phyloP scores from a whole-genome alignment of 2,888 invertebrate genomes.

The Branchellion lobata region DNA sequence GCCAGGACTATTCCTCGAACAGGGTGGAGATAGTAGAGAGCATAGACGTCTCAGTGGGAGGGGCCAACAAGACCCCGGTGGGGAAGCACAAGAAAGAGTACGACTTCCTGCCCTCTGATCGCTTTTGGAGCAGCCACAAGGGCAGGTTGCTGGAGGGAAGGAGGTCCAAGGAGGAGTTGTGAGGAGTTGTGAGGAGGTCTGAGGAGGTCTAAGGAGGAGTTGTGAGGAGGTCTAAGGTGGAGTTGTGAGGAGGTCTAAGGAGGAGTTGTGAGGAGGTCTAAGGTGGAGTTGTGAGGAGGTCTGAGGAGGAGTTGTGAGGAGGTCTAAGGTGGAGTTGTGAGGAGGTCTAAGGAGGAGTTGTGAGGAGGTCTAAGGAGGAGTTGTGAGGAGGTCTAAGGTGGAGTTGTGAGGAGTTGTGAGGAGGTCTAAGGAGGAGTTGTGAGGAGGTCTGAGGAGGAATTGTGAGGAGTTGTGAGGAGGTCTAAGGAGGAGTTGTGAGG shows the following conservation, averaged over 20 bases:
- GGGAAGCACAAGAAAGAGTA: constrained; percentile 77
- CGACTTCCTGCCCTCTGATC: constrained; percentile 84
- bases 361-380: background rate
- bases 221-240: background rate
- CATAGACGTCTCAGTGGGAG: constrained; percentile 56
- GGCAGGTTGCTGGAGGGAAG: constrained; percentile 66
- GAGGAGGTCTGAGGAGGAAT: background rate
- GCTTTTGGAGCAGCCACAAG: constrained; percentile 89
- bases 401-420: too few relatives aligned
- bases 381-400: background rate
- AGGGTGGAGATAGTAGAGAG: constrained; percentile 75
- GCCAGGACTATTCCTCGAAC: constrained; percentile 84
- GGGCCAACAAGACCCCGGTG: constrained; percentile 53
- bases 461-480: too few relatives aligned
- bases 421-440: background rate
- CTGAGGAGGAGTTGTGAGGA: background rate
- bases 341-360: background rate
- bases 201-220: too few relatives aligned
- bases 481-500: background rate
- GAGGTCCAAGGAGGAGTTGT: too few relatives aligned
- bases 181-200: too few relatives aligned
- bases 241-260: background rate
- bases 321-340: background rate
- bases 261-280: background rate
- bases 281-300: background rate